Base-by-base conservation (phyloP, 2,113 vertebrate species). In the Bujurquina vittata region DNA sequence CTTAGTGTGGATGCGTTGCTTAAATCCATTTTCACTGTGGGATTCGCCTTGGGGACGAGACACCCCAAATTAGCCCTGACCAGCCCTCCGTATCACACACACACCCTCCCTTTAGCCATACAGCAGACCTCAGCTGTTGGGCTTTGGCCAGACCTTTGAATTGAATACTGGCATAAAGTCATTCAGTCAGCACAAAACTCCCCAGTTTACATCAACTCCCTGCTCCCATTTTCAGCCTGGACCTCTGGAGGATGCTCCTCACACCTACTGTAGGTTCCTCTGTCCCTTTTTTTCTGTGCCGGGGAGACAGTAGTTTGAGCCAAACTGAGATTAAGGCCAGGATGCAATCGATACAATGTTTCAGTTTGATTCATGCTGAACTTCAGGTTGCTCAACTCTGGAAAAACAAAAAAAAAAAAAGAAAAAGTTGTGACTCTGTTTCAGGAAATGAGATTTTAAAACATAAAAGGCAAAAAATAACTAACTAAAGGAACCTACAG, bases 291-390 rank as follows among this genome's bases (percentile, higher is more conserved):
- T 82, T 79, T 37, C 75, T 73, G 63, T 81, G 83, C 81, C 67
- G 89, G 86, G 86, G 61, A 87, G 89, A 91, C 78, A 91, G 80
- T 87, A 86, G 87, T 91, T 94, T 80, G 87, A 94, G 95, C 94
- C 94, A 93, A 93, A 94, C 93, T 95, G 95, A 96, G 94, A 96
- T 96, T 95, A 95, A 93, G 72, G 79, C 90, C 89, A 83, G 90
- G 87, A 91, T 93, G 88, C 92, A 92, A 94, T 94, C 88, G 75
- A 93, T 93, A 78, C 79, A 76, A 61, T 54, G n/a, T 81, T 86
- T 84, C 72, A 52, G 77, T 83, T 84, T 4, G 26, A 80, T 83
- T 83, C 80, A 78, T 69, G 75, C 78, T 84, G 20, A 81, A 86
- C 79, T 84, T 80, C 75, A 90, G 89, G 84, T 79, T 43, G 82